These are phyloP conservation scores for Cyprinodon tularosa DNA, from an alignment of 2,113 vertebrate genomes.

Conservation along the genomic window DNA sequence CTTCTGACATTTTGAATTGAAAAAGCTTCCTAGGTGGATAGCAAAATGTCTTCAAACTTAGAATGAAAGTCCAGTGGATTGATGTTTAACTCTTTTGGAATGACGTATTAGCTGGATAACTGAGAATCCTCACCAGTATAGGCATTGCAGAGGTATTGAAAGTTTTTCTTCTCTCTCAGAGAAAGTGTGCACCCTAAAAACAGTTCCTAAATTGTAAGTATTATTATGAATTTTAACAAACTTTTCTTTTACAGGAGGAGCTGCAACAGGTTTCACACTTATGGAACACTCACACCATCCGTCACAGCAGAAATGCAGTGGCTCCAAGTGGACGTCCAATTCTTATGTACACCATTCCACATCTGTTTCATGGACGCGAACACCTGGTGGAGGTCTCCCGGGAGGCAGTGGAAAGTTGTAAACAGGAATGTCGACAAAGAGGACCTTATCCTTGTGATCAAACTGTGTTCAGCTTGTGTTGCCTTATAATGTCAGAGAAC, in stretches of 20 bases:
- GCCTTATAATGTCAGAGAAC: constrained; percentile 2
- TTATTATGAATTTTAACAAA: neutral
- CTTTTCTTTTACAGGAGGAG: neutral
- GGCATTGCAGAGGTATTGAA: neutral
- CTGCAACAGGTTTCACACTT: neutral
- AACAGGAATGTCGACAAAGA: constrained; percentile 27
- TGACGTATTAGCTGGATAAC: too few species aligned
- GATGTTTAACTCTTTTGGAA: too few species aligned
- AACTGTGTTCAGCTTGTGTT: too few species aligned
- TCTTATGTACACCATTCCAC: neutral
- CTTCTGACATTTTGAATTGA: too few species aligned
- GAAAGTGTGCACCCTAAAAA: too few species aligned
- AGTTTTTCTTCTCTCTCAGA: neutral
- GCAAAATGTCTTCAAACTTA: too few species aligned
- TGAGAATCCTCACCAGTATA: too few species aligned
- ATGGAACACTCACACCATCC: neutral
- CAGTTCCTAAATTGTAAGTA: neutral
- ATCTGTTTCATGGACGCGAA: constrained; percentile 34
- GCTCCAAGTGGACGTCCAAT: neutral
- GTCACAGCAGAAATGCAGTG: neutral
- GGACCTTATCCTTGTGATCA: constrained; percentile 38
- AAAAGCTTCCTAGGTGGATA: too few species aligned
- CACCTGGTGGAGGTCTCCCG: constrained; percentile 30
- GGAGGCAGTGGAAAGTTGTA: constrained; percentile 35
- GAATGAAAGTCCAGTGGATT: too few species aligned